Conservation (phyloP, 2,888 invertebrate genomes). For the Bellardia bayeri region DNA sequence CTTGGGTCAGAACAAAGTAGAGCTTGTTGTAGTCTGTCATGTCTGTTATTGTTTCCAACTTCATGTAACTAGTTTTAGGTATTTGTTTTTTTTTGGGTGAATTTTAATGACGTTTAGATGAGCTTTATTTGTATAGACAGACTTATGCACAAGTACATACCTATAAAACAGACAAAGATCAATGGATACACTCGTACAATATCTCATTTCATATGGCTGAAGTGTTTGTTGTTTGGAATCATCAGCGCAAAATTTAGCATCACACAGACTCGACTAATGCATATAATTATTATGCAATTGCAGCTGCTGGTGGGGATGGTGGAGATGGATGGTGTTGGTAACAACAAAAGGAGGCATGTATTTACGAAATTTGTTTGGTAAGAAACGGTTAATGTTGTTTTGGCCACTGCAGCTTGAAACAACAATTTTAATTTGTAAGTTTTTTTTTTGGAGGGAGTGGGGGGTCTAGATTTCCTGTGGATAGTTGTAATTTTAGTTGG, state of each 20-base stretch:
- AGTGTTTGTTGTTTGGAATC: conserved; percentile 30
- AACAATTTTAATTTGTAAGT: conserved; percentile 34
- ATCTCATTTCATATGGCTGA: neutral
- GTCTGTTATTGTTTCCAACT: neutral
- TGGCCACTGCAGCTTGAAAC: neutral
- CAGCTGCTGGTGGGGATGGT: conserved; percentile 11
- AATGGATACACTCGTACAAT: neutral
- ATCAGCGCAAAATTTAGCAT: conserved; percentile 31
- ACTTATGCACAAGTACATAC: conserved; percentile 11
- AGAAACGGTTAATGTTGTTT: conserved; percentile 21
- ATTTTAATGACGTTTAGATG: conserved; percentile 66
- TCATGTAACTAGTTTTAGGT: neutral
- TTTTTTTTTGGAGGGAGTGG: conserved; percentile 12
- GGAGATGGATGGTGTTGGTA: neutral
- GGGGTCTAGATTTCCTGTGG: conserved; percentile 60
- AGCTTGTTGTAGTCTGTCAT: neutral
- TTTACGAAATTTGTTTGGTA: neutral
- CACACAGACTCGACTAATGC: conserved; percentile 9
- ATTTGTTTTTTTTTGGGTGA: conserved; percentile 32
- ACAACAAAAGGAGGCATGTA: conserved; percentile 1
- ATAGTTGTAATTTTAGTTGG: conserved; percentile 25
- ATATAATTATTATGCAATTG: conserved; percentile 58
- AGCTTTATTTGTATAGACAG: conserved; percentile 34
- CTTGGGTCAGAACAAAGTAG: neutral
- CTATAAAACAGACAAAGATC: neutral